These are phyloP conservation scores for Hemibagrus guttatus DNA, from an alignment of 2,797 vertebrate genomes.

Conservation along the genomic window DNA sequence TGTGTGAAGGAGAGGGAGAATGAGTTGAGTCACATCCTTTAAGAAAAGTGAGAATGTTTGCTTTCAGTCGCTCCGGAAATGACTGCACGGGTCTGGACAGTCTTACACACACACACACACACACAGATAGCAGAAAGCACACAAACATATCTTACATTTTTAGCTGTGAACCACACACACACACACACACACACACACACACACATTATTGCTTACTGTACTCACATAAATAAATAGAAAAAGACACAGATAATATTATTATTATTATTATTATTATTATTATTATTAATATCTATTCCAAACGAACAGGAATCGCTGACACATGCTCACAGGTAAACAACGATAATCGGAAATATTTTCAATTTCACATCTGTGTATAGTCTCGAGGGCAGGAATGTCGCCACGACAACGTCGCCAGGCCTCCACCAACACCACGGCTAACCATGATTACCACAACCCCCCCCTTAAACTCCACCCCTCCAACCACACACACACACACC, in stretches of 20 bases:
- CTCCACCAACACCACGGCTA: conserved; percentile 23
- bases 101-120: conserved; percentile 1
- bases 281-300: not conserved
- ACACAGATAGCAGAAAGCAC: not conserved
- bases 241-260: not conserved
- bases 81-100: conserved; percentile 64
- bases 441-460: conserved; percentile 15
- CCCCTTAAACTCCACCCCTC: not conserved
- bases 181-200: conserved; percentile 29
- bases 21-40: conserved; percentile 74
- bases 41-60: conserved; percentile 74
- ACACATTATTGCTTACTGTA: conserved; percentile 6
- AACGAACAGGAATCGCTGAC: not conserved
- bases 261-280: too few species aligned
- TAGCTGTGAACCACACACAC: not conserved
- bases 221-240: not conserved
- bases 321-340: not conserved
- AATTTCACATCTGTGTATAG: not conserved
- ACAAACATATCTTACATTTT: not conserved
- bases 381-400: not conserved
- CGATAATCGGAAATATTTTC: not conserved
- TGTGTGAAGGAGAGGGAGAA: conserved; percentile 25
- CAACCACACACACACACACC: not conserved
- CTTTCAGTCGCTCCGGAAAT: conserved; percentile 76
- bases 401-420: not conserved